phyloP scores from a whole-genome alignment of 2,888 invertebrate genomes.

The Apamea anceps region DNA sequence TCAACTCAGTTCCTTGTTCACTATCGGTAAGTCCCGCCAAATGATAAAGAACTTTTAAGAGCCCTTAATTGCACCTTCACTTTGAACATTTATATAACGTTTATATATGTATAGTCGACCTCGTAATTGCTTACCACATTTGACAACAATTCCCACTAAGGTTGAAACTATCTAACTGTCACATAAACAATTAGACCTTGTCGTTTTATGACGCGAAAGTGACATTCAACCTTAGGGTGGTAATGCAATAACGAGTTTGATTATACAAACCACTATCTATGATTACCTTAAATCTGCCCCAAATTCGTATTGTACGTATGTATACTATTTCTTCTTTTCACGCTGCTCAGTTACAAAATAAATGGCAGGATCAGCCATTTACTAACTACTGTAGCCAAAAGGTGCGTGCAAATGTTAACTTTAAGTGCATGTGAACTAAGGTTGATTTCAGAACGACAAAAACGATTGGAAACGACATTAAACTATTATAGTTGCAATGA shows the following conservation, averaged over 20 bases:
- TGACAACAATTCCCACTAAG: neutral
- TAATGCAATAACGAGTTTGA: neutral
- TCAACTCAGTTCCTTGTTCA: constrained; percentile 97
- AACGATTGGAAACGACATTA: neutral
- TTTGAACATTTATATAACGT: neutral
- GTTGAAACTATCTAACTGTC: neutral
- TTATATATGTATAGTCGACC: neutral
- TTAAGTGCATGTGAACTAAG: neutral
- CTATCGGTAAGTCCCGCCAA: constrained; percentile 91
- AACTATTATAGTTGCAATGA: neutral
- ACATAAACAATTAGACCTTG: neutral
- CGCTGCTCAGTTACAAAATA: constrained; percentile 87
- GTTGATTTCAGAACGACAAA: neutral
- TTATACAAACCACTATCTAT: neutral
- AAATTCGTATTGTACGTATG: neutral
- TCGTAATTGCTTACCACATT: neutral
- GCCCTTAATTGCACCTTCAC: neutral
- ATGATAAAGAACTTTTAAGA: neutral
- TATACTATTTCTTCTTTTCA: constrained; percentile 70
- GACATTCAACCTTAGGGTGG: neutral
- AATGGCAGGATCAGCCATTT: constrained; percentile 86
- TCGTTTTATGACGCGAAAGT: neutral
- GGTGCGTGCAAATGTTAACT: constrained; percentile 72
- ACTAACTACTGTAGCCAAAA: constrained; percentile 86
- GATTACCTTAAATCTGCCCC: neutral